Evolutionary conservation across 2,888 invertebrate species (phyloP), one percentile per base, ranked within the genome.

Genomic region (Nyleta sp.): DNA sequence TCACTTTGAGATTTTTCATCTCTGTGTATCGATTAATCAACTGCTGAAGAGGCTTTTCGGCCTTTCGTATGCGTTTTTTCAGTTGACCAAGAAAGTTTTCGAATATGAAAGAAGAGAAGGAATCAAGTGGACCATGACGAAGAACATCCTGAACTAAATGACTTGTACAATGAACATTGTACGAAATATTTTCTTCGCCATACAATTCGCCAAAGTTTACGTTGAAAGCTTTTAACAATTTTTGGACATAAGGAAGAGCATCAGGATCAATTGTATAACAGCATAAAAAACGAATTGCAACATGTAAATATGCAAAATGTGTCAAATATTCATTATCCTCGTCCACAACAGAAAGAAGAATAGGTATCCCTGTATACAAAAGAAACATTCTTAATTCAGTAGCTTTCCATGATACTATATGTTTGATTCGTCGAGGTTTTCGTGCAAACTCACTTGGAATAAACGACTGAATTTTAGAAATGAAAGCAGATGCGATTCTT

Each of bases 261-360:
- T 13, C 50, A 13, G 15, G n/a, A 38, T 42, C 7, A 5, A 57
- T 31, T 46, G 22, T 35, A 38, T n/a, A n/a, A n/a, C n/a, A n/a
- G n/a, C 59, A 70, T 57, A 71, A 13, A 33, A 52, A 33, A 3
- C 52, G 31, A 33, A 83, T 76, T 10, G 46, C 46, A 18, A 46
- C 68, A 18, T 57, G 55, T 22, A 68, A 44, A 15, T 17, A 10
- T 11, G 40, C 28, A 44, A 67, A 67, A 33, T 53, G 53, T 35
- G 11, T 3, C 2, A 24, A 64, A 13, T 31, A 13, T 31, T 67
- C 15, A 42, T 17, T 42, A 6, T 6, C 2, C 5, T 42, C 13
- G 13, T 17, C 3, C 24, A 52, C 4, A 18, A 33, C 11, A 17
- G 24, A 11, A 18, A 52, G 18, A 5, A 33, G 11, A 11, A 17